Conservation (phyloP, 2,888 invertebrate genomes). For the Drosophila meridionalis region DNA sequence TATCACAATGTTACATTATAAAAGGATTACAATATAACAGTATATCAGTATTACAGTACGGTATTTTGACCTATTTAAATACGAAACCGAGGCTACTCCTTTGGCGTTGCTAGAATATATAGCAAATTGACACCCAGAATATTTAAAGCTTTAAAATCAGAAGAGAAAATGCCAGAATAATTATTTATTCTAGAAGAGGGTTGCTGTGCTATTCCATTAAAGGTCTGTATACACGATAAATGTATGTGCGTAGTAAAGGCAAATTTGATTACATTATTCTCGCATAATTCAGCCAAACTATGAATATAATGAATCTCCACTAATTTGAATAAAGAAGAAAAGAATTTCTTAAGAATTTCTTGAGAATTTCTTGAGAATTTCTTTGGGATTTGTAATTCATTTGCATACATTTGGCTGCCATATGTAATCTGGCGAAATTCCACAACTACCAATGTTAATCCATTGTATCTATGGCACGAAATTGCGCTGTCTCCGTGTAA, state of each 20-base stretch:
- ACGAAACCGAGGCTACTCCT: not conserved
- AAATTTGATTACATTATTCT: not conserved
- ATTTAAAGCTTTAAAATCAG: not conserved
- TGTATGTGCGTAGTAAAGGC: not conserved
- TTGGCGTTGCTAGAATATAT: not conserved
- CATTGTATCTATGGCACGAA: not conserved
- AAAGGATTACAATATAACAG: not conserved
- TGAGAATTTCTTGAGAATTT: not conserved
- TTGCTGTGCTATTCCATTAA: not conserved
- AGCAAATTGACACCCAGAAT: not conserved
- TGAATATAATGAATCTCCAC: not conserved
- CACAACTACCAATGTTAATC: not conserved
- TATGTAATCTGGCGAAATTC: not conserved
- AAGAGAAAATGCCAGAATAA: not conserved
- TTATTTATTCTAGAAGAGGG: too few relatives aligned
- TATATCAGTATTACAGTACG: not conserved
- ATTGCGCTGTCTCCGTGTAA: not conserved
- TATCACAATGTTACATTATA: not conserved
- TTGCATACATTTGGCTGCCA: not conserved
- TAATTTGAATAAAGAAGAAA: not conserved
- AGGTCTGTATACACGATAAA: not conserved
- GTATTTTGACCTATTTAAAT: not conserved
- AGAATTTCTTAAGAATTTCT: too few relatives aligned
- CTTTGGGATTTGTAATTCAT: not conserved
- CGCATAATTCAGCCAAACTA: not conserved